Evolutionary conservation across 2,888 invertebrate species (phyloP).

Genomic region (Prostheceraeus crozeri): DNA sequence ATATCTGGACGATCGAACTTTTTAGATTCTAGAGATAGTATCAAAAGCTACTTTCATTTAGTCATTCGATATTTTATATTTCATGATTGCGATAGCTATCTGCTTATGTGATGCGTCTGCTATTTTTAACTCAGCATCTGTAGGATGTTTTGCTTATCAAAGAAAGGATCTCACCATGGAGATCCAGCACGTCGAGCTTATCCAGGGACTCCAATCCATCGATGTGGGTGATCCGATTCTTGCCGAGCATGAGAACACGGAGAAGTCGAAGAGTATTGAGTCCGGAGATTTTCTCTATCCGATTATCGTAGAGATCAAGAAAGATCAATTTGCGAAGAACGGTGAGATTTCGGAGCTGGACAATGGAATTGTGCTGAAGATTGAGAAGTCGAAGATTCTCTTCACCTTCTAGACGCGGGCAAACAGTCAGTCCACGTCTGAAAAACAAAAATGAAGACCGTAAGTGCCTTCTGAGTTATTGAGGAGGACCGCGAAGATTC

Average conservation of each 20-base stretch:
- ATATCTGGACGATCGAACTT: too few species aligned
- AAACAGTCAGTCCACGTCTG: slow-evolving; percentile 67
- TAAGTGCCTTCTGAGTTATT: too few species aligned
- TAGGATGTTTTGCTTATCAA: too few species aligned
- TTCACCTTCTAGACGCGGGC: slow-evolving; percentile 75
- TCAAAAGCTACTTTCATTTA: too few species aligned
- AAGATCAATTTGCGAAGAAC: slow-evolving; percentile 74
- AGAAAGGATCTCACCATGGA: too few species aligned
- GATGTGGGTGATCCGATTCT: slow-evolving; percentile 75
- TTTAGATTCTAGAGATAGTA: too few species aligned
- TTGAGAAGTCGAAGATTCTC: slow-evolving; percentile 73
- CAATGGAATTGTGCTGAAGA: slow-evolving; percentile 81
- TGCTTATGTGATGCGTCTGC: too few species aligned
- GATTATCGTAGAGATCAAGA: slow-evolving; percentile 86
- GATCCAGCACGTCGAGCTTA: slow-evolving; percentile 78
- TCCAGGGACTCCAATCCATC: slow-evolving; percentile 65
- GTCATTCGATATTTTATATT: too few species aligned
- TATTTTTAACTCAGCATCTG: too few species aligned
- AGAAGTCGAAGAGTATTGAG: slow-evolving; percentile 70
- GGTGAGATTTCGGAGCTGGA: slow-evolving; percentile 63
- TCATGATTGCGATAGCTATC: too few species aligned
- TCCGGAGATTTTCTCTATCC: slow-evolving; percentile 75
- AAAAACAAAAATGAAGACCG: too few species aligned
- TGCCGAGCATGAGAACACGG: slow-evolving; percentile 77
- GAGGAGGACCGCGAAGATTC: too few species aligned